Base-by-base conservation (phyloP, 2,888 invertebrate species). In the Eupithecia tripunctaria region DNA sequence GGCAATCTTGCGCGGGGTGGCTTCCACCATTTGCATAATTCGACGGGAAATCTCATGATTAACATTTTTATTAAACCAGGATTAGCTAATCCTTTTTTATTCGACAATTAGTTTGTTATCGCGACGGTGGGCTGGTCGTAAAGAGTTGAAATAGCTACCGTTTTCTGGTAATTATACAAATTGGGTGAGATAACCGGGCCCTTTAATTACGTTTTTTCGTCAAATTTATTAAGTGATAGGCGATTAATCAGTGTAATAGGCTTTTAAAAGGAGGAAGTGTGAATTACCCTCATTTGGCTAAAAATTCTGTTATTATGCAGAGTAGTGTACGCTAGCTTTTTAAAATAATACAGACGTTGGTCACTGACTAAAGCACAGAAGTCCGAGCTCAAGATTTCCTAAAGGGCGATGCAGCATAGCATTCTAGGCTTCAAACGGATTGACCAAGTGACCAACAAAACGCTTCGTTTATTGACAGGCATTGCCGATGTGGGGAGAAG, bases 21-120 rank as follows among this genome's bases (percentile, higher is more conserved):
- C 78, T 79, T 69, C 72, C 77, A 88, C 89, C 84, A 94, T 94
- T 94, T 88, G 91, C 94, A 94, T 94, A 91, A 80, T 85, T 86
- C 88, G 88, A 85, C 87, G 89, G 88, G 81, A 90, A 90, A 91
- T 91, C 88, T 90, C 91, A 90, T 90, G 89, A 94, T 94, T 94
- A 94, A 93, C 94, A 94, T 94, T 94, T 94, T 94, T 94, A 94
- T 94, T 94, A 94, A 94, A 93, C 91, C 88, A 86, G 91, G 94
- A 94, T 94, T 91, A 91, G 82, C 81, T 82, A 93, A 94, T 93
- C 94, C 94, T 94, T 94, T 93, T 94, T 94, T 94, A 94, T 94
- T 93, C 86, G 94, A 91, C 94, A 93, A 94, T 94, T 93, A 94
- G 94, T 89, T 88, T 89, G 91, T 89, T 94, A 94, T 94, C 94